Evolutionary conservation across 2,888 invertebrate species (phyloP), one percentile per base, ranked within the genome.

Genomic region (Torymus texanus): DNA sequence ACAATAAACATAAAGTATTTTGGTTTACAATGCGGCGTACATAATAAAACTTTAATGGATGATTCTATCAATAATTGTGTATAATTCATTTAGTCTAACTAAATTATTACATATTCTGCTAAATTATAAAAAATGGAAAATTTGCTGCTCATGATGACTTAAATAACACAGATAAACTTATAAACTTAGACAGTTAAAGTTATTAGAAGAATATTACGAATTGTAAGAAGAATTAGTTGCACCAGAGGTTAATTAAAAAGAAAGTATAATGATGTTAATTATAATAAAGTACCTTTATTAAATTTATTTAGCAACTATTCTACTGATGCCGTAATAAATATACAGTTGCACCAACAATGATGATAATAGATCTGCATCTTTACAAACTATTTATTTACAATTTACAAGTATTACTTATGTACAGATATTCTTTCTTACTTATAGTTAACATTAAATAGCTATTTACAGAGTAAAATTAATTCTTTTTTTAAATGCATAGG

Each of bases 381-480:
- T 75, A 82, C 75, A 79, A 79, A 78, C 78, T 82, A 82, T 75
- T 55, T 82, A 79, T 82, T 76, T 82, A 82, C 81, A 82, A 82
- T 82, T 79, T 82, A 82, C 81, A 82, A 72, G 50, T 82, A 81
- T 75, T 79, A 68, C 67, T 78, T 82, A 82, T 82, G 63, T 82
- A 82, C 81, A 81, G 41, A 79, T 75, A 79, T 73, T 72, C 59
- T 53, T 78, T 79, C 51, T 76, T 55, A 76, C 76, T 75, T 79
- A 75, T 75, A 82, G 68, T 65, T 82, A 82, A 82, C 79, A 82
- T 82, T 81, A 79, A 79, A 82, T 82, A 82, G 79, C 79, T 82
- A 82, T 82, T 66, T 82, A 82, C 81, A 82, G 63, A 82, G 74
- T 82, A 78, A 82, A 78, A 72, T 78, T 70, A 79, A 51, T 70